phyloP scores from a whole-genome alignment of 2,888 invertebrate species.

The Dryadula phaetusa region DNA sequence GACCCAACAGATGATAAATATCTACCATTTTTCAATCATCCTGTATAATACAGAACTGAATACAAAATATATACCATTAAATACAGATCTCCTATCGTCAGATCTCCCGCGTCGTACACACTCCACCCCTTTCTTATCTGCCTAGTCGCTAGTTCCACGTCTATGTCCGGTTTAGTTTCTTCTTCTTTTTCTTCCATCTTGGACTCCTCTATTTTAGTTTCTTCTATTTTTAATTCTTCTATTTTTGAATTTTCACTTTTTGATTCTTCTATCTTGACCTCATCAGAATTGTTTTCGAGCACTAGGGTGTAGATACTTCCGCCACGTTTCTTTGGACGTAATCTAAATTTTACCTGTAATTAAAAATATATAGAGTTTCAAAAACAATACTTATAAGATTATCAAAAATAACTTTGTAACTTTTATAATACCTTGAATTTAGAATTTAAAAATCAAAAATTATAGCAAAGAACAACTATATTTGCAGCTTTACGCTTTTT shows the following conservation, averaged over 20 bases:
- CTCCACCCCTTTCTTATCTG: conserved; percentile 91
- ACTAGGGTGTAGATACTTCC: conserved; percentile 71
- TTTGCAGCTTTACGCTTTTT: too few relatives aligned
- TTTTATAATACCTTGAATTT: too few relatives aligned
- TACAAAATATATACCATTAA: conserved; percentile 86
- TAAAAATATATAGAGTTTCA: conserved; percentile 11
- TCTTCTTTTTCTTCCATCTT: conserved; percentile 55
- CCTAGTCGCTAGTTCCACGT: conserved; percentile 65
- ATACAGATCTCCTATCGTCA: conserved; percentile 95
- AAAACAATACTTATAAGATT: too few relatives aligned
- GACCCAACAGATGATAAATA: too few relatives aligned
- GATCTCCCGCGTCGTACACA: conserved; percentile 87
- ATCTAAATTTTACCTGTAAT: conserved; percentile 73
- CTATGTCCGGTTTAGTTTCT: conserved; percentile 58
- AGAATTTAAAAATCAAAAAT: too few relatives aligned
- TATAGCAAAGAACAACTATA: too few relatives aligned
- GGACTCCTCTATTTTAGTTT: conserved; percentile 52
- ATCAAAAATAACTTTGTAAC: too few relatives aligned
- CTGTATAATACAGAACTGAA: background rate
- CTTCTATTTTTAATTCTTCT: conserved; percentile 46
- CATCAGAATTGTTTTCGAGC: conserved; percentile 57
- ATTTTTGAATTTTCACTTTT: conserved; percentile 48
- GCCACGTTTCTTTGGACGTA: conserved; percentile 74
- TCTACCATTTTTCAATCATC: too few relatives aligned
- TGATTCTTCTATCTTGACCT: conserved; percentile 46